These are phyloP conservation scores for Ips nitidus DNA, from an alignment of 1,140 invertebrate genomes.

Conservation along the genomic window DNA sequence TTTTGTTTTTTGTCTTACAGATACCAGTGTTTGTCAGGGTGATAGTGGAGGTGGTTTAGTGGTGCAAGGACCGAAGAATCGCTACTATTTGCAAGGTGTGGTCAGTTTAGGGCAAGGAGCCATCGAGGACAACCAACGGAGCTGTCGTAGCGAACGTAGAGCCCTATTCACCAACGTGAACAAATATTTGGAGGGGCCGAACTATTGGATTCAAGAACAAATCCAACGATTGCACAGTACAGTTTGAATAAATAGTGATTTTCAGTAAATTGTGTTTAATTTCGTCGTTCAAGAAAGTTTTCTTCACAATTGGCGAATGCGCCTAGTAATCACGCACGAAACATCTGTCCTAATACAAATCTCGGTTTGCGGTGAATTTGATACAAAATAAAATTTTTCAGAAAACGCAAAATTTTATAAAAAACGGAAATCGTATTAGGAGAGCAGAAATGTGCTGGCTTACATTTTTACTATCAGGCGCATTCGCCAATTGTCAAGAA, in stretches of 20 bases:
- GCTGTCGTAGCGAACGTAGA: conserved; percentile 37
- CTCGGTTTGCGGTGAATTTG: too few species aligned
- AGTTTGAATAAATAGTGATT: neutral
- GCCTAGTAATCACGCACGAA: too few species aligned
- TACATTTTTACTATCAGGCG: too few species aligned
- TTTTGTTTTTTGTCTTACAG: conserved; percentile 23
- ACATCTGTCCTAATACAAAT: too few species aligned
- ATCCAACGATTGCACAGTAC: neutral
- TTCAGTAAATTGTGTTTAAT: neutral
- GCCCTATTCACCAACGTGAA: conserved; percentile 40
- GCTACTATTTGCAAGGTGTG: conserved; percentile 41
- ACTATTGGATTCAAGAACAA: conserved; percentile 13
- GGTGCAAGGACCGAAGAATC: conserved; percentile 20
- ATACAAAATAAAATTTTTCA: too few species aligned
- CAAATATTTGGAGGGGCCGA: conserved; percentile 5
- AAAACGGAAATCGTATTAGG: too few species aligned
- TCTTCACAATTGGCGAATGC: too few species aligned
- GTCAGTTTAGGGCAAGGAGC: conserved; percentile 31
- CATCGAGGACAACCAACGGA: conserved; percentile 13
- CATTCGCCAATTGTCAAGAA: too few species aligned
- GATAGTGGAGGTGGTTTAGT: conserved; percentile 44
- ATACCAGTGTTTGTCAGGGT: conserved; percentile 40
- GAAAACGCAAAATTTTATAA: too few species aligned
- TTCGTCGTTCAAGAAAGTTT: too few species aligned
- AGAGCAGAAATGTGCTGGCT: too few species aligned